Evolutionary conservation across 1,140 invertebrate species (phyloP).

Genomic region (Orius insidiosus): DNA sequence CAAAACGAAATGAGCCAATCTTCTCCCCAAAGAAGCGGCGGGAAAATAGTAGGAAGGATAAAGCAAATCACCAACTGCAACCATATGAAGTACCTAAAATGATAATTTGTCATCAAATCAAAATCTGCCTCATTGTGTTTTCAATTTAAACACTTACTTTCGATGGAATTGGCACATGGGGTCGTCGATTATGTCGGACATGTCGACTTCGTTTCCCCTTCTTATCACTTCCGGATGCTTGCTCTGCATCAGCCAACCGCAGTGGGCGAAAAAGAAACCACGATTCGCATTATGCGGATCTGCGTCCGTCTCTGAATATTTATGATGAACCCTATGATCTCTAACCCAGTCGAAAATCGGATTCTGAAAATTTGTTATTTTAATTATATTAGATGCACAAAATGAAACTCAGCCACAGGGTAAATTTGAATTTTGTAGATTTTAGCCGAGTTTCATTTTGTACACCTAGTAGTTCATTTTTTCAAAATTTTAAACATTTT

Average conservation of each 20-base stretch:
- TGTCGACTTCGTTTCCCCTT: constrained; percentile 54
- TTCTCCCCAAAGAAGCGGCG: constrained; percentile 60
- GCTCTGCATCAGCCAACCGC: constrained; percentile 72
- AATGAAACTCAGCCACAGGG: no score
- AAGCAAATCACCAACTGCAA: constrained; percentile 56
- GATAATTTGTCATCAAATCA: no score
- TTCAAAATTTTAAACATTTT: no score
- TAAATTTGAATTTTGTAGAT: no score
- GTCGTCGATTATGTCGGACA: constrained; percentile 59
- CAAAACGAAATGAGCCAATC: constrained; percentile 37
- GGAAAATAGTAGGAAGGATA: constrained; percentile 55
- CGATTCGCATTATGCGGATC: constrained; percentile 75
- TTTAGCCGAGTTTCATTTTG: no score
- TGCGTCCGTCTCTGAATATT: constrained; percentile 73
- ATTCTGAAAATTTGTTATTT: constrained; percentile 29
- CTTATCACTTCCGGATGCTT: constrained; percentile 68
- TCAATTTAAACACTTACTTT: constrained; percentile 53
- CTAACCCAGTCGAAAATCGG: constrained; percentile 47
- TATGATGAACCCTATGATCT: constrained; percentile 81
- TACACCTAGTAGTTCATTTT: no score
- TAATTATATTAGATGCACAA: no score
- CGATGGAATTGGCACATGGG: constrained; percentile 55
- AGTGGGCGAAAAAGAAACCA: constrained; percentile 85
- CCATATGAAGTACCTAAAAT: constrained; percentile 38
- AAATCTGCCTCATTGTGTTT: no score